Percentiles rank a stretch among this genome's conserved stretches.
Conservation (phyloP, 1,140 invertebrate species). For the Apocrypta bakeri region DNA sequence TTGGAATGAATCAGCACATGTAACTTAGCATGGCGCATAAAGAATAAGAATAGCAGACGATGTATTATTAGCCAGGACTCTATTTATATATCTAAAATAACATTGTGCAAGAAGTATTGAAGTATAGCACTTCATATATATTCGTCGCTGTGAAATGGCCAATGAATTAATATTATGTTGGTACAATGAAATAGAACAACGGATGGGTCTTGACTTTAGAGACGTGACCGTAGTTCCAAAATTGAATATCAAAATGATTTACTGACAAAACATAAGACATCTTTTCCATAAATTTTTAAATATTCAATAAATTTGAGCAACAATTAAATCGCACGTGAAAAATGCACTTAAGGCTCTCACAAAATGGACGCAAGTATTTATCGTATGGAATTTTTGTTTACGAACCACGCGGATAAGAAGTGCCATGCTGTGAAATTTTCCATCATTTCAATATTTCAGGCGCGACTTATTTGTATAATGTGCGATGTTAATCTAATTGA, state of each 20-base stretch:
- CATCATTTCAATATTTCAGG: conserved; percentile 50
- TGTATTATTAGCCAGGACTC: not conserved
- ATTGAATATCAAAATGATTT: no score
- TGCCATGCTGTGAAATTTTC: conserved; percentile 69
- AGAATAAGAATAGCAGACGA: not conserved
- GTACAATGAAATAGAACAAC: not conserved
- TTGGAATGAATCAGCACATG: not conserved
- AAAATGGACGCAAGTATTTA: conserved; percentile 65
- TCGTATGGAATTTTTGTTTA: conserved; percentile 34
- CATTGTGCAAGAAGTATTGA: conserved; percentile 25
- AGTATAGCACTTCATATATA: conserved; percentile 72
- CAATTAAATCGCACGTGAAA: conserved; percentile 23
- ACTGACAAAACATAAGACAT: no score
- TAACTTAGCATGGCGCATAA: not conserved
- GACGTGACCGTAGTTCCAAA: no score
- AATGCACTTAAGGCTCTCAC: conserved; percentile 70
- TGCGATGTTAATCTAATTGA: no score
- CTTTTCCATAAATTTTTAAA: no score
- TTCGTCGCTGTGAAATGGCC: conserved; percentile 53
- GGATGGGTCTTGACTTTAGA: not conserved
- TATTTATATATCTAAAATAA: not conserved
- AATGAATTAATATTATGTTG: not conserved
- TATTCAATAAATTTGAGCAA: no score
- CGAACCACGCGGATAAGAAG: conserved; percentile 58
- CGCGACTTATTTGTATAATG: conserved; percentile 32